Percentiles rank a stretch among this genome's conserved stretches.
These are phyloP conservation scores for Gambusia holbrooki DNA, from an alignment of 2,113 vertebrate species.

Conservation along the genomic window DNA sequence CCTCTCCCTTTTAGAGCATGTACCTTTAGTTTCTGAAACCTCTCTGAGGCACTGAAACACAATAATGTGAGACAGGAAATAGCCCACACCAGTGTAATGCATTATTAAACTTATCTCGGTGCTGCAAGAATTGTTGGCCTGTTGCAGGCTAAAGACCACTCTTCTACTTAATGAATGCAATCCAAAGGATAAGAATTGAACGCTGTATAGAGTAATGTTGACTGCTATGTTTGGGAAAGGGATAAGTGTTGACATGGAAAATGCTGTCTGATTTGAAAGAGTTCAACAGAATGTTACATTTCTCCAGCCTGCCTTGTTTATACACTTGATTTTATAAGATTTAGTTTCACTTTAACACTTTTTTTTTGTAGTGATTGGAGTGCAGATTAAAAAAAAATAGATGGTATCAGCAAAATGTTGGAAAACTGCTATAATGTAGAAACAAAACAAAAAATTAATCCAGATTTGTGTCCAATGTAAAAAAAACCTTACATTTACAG, in stretches of 20 bases:
- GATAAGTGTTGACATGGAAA: conserved; percentile 27
- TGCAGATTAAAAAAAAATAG: too few relatives aligned
- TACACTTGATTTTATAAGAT: conserved; percentile 48
- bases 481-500: too few relatives aligned
- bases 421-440: too few relatives aligned
- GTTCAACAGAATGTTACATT: conserved; percentile 14
- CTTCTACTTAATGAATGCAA: not conserved
- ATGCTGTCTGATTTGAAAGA: not conserved
- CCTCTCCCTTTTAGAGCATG: not conserved
- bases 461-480: too few relatives aligned
- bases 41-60: not conserved
- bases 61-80: not conserved
- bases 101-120: not conserved
- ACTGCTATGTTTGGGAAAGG: not conserved
- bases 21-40: not conserved
- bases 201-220: not conserved
- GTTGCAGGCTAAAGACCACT: not conserved
- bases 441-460: too few relatives aligned
- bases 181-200: not conserved
- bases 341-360: conserved; percentile 13
- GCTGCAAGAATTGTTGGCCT: not conserved
- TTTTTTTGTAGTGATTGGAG: too few relatives aligned
- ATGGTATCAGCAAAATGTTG: too few relatives aligned
- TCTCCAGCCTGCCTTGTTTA: conserved; percentile 27
- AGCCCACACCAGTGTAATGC: not conserved